Conservation (phyloP, 1,140 invertebrate species). For the Diachasma alloeum region DNA sequence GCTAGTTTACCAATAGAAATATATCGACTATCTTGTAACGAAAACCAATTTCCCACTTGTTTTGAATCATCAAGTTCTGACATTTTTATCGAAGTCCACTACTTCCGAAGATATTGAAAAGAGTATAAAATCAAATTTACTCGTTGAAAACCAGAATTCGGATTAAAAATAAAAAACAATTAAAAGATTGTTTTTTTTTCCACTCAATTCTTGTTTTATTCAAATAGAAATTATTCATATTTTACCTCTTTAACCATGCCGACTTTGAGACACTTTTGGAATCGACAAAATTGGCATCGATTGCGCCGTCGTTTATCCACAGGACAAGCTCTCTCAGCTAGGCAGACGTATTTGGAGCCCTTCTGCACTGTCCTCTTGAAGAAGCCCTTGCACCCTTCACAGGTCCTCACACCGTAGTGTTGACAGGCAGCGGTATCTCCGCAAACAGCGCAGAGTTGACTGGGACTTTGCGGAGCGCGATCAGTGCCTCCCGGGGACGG, state of each 20-base stretch:
- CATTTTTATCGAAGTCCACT: too few relatives aligned
- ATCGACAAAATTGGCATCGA: slow-evolving; percentile 97
- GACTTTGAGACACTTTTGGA: slow-evolving; percentile 97
- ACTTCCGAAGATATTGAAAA: too few relatives aligned
- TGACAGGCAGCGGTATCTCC: slow-evolving; percentile 98
- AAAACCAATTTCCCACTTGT: too few relatives aligned
- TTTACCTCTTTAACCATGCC: slow-evolving; percentile 98
- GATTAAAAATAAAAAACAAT: too few relatives aligned
- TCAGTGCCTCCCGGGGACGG: slow-evolving; percentile 58
- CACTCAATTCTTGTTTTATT: neutral
- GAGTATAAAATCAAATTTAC: too few relatives aligned
- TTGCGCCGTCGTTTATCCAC: slow-evolving; percentile 98
- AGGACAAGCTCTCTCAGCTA: slow-evolving; percentile 96
- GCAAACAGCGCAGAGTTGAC: slow-evolving; percentile 96
- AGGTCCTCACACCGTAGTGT: slow-evolving; percentile 97
- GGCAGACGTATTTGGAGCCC: slow-evolving; percentile 97
- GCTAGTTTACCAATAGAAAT: too few relatives aligned
- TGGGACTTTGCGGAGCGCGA: slow-evolving; percentile 76
- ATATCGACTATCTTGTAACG: too few relatives aligned
- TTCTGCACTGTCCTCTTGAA: slow-evolving; percentile 98
- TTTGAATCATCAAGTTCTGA: too few relatives aligned
- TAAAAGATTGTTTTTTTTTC: too few relatives aligned
- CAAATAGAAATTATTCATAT: too few relatives aligned
- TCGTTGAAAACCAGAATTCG: too few relatives aligned
- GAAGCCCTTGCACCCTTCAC: slow-evolving; percentile 97